Percentiles rank a stretch among this genome's conserved stretches.
phyloP scores from a whole-genome alignment of 2,888 invertebrate genomes.

The Argyra leucocephala region DNA sequence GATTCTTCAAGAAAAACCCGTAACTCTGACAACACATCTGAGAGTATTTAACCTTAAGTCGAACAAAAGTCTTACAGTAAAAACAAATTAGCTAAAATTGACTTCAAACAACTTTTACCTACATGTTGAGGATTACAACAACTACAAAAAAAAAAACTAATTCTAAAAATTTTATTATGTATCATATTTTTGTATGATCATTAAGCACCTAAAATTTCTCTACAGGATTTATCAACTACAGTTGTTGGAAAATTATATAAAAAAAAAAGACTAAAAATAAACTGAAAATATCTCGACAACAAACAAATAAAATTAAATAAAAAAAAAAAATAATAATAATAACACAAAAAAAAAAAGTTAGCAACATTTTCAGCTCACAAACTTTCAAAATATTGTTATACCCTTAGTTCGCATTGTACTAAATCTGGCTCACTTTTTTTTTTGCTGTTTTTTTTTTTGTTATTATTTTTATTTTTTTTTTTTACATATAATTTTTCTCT shows the following conservation, averaged over 20 bases:
- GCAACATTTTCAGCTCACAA: neutral
- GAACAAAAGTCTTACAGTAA: too few species aligned
- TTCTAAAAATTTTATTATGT: too few species aligned
- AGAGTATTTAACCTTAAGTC: too few species aligned
- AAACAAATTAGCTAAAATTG: too few species aligned
- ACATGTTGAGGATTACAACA: too few species aligned
- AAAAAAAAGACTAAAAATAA: neutral
- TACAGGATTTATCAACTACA: neutral
- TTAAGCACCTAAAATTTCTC: neutral
- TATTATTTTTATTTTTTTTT: neutral
- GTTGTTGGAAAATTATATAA: neutral
- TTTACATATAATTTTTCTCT: neutral
- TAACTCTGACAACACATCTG: too few species aligned
- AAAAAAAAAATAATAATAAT: neutral
- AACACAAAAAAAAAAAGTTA: neutral
- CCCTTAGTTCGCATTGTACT: neutral
- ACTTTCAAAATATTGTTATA: conserved; percentile 2
- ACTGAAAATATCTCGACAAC: neutral
- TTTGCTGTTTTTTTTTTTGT: neutral
- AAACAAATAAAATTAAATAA: neutral
- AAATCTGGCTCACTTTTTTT: neutral
- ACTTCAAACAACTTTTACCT: too few species aligned
- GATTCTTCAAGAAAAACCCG: too few species aligned
- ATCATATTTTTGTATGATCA: too few species aligned
- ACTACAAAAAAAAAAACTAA: too few species aligned